Conservation (phyloP, 2,888 invertebrate species). For the Ceriagrion tenellum region DNA sequence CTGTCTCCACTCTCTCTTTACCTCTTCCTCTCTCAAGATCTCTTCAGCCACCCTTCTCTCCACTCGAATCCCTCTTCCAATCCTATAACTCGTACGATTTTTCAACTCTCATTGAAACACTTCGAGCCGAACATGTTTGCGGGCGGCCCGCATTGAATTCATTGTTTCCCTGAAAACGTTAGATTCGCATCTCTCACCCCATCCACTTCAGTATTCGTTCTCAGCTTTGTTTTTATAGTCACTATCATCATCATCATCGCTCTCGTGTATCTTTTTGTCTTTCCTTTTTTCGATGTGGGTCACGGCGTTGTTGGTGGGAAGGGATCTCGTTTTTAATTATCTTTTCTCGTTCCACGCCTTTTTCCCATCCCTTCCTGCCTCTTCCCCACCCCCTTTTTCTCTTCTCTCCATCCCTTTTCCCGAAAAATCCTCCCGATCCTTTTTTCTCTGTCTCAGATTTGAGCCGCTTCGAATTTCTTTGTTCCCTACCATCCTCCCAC, state of each 20-base stretch:
- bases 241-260: not conserved
- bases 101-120: not conserved
- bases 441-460: not conserved
- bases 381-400: not conserved
- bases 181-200: not conserved
- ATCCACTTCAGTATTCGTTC: not conserved
- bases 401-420: not conserved
- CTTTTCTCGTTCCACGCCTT: not conserved
- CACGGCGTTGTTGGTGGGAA: not conserved
- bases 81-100: constrained; percentile 14
- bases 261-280: too few relatives aligned
- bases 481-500: not conserved
- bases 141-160: constrained; percentile 8
- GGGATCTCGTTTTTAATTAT: not conserved
- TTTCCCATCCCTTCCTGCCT: too few relatives aligned
- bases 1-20: too few relatives aligned
- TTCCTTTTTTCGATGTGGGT: not conserved
- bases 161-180: not conserved
- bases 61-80: not conserved
- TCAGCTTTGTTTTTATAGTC: not conserved
- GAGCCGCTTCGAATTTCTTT: constrained; percentile 8
- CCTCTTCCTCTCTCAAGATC: too few relatives aligned
- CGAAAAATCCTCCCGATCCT: not conserved
- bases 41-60: not conserved
- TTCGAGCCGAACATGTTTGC: not conserved